Base-by-base conservation (phyloP, 2,888 invertebrate genomes). In the Hetaerina titia region DNA sequence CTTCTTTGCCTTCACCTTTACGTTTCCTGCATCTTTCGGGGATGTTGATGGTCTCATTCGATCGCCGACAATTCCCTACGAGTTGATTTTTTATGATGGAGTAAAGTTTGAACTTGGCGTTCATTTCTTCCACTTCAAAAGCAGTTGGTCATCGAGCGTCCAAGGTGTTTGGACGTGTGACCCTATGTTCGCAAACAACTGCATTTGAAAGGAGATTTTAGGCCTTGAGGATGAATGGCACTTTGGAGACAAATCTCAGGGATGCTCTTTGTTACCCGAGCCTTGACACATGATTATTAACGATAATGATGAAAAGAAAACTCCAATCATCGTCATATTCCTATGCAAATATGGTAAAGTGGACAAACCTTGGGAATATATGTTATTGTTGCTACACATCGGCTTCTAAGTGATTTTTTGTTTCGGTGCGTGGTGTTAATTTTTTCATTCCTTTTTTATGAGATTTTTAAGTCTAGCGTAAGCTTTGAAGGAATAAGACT, bases 181-280 rank as follows among this genome's bases (percentile, higher is more conserved):
- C n/a, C 1, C n/a, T 8, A n/a, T 22, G n/a, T 69, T 69, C 69
- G 69, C 69, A 69, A 69, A 69, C 69, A 69, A 69, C n/a, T 22
- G 9, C 69, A 69, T n/a, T 22, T 69, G 11, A 69, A n/a, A 13
- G 69, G n/a, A 22, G n/a, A 69, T 69, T 69, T n/a, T 69, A 5
- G 69, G 22, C 69, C 69, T 69, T 69, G 69, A n/a, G n/a, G n/a
- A 69, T 69, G n/a, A 69, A 69, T 69, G n/a, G n/a, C n/a, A 69
- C 69, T n/a, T n/a, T 22, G n/a, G 22, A 9, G 69, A 69, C 69
- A n/a, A 69, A 8, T 9, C n/a, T 6, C 9, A n/a, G 8, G n/a
- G n/a, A 69, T 69, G 69, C 69, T 8, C n/a, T 69, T 69, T 69
- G 69, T n/a, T 11, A 17, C n/a, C n/a, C 69, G n/a, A 69, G n/a